phyloP scores from a whole-genome alignment of 1,140 invertebrate species.

The Aphaenogaster floridana region DNA sequence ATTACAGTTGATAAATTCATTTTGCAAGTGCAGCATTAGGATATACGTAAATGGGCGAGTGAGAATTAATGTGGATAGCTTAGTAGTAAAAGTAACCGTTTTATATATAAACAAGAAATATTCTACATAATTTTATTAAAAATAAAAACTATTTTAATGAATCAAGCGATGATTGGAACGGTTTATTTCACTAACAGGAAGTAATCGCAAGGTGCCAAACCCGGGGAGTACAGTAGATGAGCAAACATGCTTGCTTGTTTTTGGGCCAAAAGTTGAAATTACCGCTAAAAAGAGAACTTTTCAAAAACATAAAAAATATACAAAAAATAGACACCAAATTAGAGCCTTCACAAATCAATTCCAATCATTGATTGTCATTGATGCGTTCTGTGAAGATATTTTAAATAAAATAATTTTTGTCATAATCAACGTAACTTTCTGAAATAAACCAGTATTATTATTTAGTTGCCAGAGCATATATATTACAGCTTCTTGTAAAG shows the following conservation, averaged over 20 bases:
- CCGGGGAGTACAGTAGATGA: not conserved
- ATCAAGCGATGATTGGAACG: not conserved
- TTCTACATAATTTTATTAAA: not conserved
- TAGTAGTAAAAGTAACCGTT: not conserved
- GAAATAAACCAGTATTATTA: conserved; percentile 1
- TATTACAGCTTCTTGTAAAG: not conserved
- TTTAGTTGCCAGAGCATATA: not conserved
- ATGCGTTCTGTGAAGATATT: not conserved
- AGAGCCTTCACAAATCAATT: not conserved
- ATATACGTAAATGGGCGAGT: not conserved
- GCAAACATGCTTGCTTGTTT: conserved; percentile 6
- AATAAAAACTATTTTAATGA: not conserved
- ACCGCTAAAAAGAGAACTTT: not conserved
- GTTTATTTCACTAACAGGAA: conserved; percentile 15
- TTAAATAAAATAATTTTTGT: not conserved
- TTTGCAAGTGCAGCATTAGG: not conserved
- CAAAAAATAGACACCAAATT: not conserved
- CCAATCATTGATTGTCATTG: no score
- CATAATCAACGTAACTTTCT: not conserved
- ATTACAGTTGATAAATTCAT: not conserved
- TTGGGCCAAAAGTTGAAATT: conserved; percentile 2
- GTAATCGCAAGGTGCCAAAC: conserved; percentile 15
- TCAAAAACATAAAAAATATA: not conserved
- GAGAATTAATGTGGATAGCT: not conserved
- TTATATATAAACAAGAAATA: not conserved